Evolutionary conservation across 2,113 vertebrate species (phyloP).

Genomic region (Scolopax mira): DNA sequence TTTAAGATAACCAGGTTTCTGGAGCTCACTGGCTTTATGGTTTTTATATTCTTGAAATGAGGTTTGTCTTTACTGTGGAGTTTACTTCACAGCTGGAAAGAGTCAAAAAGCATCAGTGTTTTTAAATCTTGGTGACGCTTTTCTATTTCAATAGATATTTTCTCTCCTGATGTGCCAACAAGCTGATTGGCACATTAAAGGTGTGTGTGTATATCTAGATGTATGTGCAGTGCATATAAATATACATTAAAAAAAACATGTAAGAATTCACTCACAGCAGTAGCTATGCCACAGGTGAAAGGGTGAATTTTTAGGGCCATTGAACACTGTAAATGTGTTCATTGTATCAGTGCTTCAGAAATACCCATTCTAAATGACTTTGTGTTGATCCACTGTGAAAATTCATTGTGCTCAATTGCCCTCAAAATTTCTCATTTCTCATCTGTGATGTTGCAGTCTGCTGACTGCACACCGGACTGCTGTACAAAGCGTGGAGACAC

Average conservation of each 20-base stretch:
- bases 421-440: conserved; percentile 66
- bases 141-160: background rate
- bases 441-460: background rate
- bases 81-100: background rate
- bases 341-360: conserved; percentile 61
- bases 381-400: conserved; percentile 47
- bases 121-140: background rate
- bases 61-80: background rate
- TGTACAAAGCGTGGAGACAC: background rate
- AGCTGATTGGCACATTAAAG: background rate
- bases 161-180: background rate
- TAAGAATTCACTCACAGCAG: background rate
- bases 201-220: background rate
- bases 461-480: background rate
- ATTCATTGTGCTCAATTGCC: conserved; percentile 62
- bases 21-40: background rate
- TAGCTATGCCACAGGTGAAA: conserved; percentile 35
- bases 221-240: background rate
- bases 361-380: conserved; percentile 49
- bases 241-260: background rate
- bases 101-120: background rate
- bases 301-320: conserved; percentile 43
- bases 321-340: conserved; percentile 58
- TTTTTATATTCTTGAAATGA: background rate
- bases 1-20: background rate